Evolutionary conservation across 1,140 invertebrate species (phyloP).

Genomic region (Bemisia tabaci): DNA sequence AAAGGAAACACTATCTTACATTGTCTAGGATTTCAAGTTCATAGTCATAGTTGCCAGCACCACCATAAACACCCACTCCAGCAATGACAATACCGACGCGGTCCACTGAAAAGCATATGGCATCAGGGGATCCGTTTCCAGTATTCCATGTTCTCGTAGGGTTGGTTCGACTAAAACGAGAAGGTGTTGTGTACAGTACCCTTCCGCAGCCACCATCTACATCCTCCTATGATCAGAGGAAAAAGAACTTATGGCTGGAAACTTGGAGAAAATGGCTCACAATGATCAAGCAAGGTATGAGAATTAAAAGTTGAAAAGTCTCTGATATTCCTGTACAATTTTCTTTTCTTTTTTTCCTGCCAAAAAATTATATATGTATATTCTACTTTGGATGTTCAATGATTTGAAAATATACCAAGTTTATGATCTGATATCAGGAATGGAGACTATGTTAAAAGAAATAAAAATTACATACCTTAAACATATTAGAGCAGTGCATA

Average conservation of each 20-base stretch:
- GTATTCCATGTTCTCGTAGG: slow-evolving; percentile 89
- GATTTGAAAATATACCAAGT: too few species aligned
- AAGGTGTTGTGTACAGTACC: slow-evolving; percentile 69
- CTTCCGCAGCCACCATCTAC: slow-evolving; percentile 44
- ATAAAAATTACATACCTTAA: too few species aligned
- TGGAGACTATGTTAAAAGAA: too few species aligned
- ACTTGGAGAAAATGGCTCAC: slow-evolving; percentile 8
- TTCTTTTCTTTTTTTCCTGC: slow-evolving; percentile 3
- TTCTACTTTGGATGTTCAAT: too few species aligned
- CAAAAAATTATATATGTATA: slow-evolving; percentile 14
- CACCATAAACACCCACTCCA: slow-evolving; percentile 80
- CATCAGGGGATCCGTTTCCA: slow-evolving; percentile 90
- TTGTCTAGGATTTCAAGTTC: slow-evolving; percentile 85
- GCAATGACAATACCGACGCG: slow-evolving; percentile 73
- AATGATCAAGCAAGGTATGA: slow-evolving; percentile 1
- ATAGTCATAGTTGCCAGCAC: slow-evolving; percentile 73
- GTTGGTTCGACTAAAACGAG: slow-evolving; percentile 78
- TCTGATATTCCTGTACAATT: background rate
- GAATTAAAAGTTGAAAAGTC: background rate
- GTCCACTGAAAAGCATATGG: slow-evolving; percentile 90
- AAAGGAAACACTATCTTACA: too few species aligned
- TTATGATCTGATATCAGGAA: too few species aligned
- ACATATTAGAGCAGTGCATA: too few species aligned
- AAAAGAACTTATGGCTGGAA: slow-evolving; percentile 14
- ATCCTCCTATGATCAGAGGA: slow-evolving; percentile 40